These are phyloP conservation scores for Lichenostomus cassidix DNA, from an alignment of 2,113 vertebrate species.

Conservation along the genomic window DNA sequence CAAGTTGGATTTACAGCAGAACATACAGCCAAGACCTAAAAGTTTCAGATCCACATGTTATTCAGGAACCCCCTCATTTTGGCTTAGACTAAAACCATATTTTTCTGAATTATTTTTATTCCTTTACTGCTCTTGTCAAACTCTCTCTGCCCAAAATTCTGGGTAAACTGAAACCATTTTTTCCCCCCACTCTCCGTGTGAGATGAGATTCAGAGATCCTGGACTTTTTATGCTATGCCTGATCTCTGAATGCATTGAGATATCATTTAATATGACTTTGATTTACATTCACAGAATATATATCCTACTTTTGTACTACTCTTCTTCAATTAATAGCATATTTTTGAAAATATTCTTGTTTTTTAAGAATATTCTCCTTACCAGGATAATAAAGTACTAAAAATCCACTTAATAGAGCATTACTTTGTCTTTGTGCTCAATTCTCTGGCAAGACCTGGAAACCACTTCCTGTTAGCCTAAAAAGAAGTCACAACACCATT, in stretches of 20 bases:
- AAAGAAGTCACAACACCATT: neutral
- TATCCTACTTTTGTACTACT: neutral
- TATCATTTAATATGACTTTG: neutral
- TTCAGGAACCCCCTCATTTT: neutral
- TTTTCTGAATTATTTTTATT: neutral
- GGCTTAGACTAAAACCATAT: neutral
- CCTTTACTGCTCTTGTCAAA: neutral
- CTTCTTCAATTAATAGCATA: neutral
- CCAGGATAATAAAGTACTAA: neutral
- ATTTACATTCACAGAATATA: neutral
- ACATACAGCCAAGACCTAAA: neutral
- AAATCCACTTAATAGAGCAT: neutral
- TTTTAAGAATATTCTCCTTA: neutral
- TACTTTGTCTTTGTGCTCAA: neutral
- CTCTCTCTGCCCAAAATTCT: fast-evolving
- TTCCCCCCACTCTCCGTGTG: fast-evolving
- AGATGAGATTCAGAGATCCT: neutral
- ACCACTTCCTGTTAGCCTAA: neutral
- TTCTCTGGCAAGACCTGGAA: neutral
- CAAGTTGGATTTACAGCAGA: neutral
- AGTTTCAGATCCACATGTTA: neutral
- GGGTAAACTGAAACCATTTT: neutral
- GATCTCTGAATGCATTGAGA: neutral
- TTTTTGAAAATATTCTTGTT: neutral
- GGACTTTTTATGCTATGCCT: neutral